Percentiles rank a stretch among this genome's conserved stretches.
phyloP scores from a whole-genome alignment of 1,140 invertebrate species.

The Meteorus sp. region DNA sequence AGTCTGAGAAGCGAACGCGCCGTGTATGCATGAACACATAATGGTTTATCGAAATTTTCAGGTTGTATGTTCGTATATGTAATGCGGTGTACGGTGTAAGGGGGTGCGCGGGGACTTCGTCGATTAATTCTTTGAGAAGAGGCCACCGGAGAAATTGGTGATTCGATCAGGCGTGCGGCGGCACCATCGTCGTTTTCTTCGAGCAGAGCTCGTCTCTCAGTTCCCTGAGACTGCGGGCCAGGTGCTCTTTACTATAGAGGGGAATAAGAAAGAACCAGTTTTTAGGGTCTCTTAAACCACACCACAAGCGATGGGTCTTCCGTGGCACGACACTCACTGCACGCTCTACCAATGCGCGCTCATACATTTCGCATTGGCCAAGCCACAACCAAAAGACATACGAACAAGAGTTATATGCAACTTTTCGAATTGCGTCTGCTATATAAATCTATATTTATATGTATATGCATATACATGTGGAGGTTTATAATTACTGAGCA shows the following conservation, averaged over 20 bases:
- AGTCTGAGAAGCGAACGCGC: no score
- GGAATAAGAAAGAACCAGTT: conserved; percentile 39
- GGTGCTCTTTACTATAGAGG: conserved; percentile 37
- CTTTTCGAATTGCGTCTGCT: background rate
- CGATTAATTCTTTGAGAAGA: conserved; percentile 7
- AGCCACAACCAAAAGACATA: background rate
- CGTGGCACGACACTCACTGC: background rate
- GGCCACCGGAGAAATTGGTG: conserved; percentile 15
- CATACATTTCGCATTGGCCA: conserved; percentile 4
- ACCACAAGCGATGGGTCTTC: conserved; percentile 18
- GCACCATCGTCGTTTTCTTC: background rate
- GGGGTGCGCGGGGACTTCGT: background rate
- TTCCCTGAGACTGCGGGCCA: conserved; percentile 31
- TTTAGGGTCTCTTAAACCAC: conserved; percentile 37
- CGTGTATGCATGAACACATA: no score
- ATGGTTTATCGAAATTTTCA: no score
- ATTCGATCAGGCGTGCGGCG: conserved; percentile 5
- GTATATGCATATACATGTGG: no score
- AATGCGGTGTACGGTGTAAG: background rate
- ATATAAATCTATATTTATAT: background rate
- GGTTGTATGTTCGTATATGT: no score
- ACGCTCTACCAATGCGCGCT: background rate
- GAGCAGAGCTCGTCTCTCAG: background rate
- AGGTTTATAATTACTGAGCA: no score
- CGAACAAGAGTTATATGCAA: background rate